Base-by-base conservation (phyloP, 2,888 invertebrate species). In the Uropetala carovei region DNA sequence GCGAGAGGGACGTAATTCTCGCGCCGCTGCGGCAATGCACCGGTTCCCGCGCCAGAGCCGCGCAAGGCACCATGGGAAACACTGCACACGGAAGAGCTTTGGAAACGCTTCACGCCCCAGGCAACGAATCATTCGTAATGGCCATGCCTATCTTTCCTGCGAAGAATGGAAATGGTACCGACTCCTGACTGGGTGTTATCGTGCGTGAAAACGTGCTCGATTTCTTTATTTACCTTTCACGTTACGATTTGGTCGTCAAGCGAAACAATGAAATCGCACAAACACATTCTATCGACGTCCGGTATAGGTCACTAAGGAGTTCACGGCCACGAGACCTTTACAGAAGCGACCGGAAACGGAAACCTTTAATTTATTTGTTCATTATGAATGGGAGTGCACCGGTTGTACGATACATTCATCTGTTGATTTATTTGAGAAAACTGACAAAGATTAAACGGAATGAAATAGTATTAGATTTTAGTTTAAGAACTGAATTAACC, bases 151-250 rank as follows among this genome's bases (percentile, higher is more conserved):
- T 18, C 68, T 68, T 68, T 43, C 5, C 43, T 0, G 2, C 2
- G 68, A 68, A 68, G 22, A 68, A 68, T 68, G 22, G 68, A 68
- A 68, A 68, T 68, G 68, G 68, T n/a, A 68, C 68, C 68, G 68
- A n/a, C 68, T 68, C 22, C 68, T 22, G 43, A 43, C 43, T 22
- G n/a, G 16, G 22, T 22, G 9, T 22, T 22, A 22, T 68, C 22
- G 68, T 68, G 68, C 68, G 68, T 68, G 68, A 68, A 68, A 68
- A 68, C 22, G 68, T n/a, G 68, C 7, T 68, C 68, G 68, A 68
- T 68, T 68, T 68, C n/a, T 68, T n/a, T 68, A 68, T 22, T 16
- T 68, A 22, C 22, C 22, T 13, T 11, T 22, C 7, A 10, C n/a
- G 68, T 68, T 68, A 68, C 68, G 68, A 22, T n/a, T 68, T 68